Conservation (phyloP, 2,113 vertebrate species). For the Antechinus stuartii region DNA sequence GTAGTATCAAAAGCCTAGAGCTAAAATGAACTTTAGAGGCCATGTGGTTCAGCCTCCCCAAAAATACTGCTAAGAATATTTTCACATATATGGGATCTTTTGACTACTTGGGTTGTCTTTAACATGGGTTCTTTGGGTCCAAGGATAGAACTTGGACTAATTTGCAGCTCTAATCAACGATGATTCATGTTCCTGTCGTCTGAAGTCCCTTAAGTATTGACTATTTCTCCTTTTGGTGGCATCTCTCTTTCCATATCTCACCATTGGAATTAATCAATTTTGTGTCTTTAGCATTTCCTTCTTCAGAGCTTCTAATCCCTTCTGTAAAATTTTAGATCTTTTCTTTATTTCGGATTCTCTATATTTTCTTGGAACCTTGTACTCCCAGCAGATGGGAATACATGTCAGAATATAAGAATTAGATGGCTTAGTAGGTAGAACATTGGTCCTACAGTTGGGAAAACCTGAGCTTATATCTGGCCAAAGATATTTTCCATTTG, state of each 20-base stretch:
- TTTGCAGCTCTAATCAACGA: not conserved
- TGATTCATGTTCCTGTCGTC: not conserved
- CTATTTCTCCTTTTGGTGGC: not conserved
- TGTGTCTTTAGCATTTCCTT: not conserved
- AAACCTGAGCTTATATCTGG: not conserved
- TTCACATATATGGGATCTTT: not conserved
- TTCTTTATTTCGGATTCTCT: not conserved
- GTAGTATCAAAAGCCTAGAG: not conserved
- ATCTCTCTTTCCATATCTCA: not conserved
- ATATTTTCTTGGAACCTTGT: not conserved
- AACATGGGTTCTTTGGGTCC: not conserved
- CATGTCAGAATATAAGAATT: not conserved
- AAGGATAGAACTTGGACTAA: not conserved
- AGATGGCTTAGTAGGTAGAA: not conserved
- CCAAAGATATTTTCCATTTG: not conserved
- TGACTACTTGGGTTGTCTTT: not conserved
- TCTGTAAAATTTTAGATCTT: not conserved
- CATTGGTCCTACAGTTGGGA: not conserved
- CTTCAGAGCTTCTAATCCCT: not conserved
- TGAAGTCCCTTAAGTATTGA: not conserved
- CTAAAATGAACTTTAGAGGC: not conserved
- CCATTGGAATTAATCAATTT: not conserved
- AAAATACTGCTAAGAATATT: not conserved
- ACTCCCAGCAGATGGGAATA: not conserved
- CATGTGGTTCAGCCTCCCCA: not conserved